These are phyloP conservation scores for Taphrorychus bicolor DNA, from an alignment of 2,888 invertebrate species.

Conservation along the genomic window DNA sequence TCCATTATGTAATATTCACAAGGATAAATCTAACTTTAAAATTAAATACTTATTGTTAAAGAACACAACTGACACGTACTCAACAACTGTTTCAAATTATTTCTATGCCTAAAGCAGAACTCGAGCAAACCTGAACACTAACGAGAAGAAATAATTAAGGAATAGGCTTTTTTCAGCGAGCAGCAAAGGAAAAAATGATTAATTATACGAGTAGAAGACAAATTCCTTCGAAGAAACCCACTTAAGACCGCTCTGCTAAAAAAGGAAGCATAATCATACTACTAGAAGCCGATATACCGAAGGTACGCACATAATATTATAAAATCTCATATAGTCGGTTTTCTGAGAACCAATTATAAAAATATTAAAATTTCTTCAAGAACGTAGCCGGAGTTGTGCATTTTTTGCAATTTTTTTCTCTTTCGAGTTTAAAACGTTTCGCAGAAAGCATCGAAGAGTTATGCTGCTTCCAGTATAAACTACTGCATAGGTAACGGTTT, in stretches of 20 bases:
- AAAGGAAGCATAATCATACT: constrained; percentile 12
- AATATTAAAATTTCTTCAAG: constrained; percentile 23
- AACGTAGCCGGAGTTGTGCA: neutral
- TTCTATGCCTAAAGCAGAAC: too few species aligned
- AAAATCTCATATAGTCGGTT: constrained; percentile 15
- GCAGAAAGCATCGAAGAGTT: neutral
- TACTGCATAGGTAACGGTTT: neutral
- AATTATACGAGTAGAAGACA: constrained; percentile 5
- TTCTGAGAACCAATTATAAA: constrained; percentile 24
- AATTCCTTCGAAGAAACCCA: constrained; percentile 19
- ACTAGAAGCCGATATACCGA: constrained; percentile 3
- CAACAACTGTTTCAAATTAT: too few species aligned
- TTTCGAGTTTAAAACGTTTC: neutral
- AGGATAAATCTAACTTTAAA: too few species aligned
- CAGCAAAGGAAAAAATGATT: neutral
- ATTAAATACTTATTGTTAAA: too few species aligned
- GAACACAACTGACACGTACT: too few species aligned
- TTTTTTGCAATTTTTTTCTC: neutral
- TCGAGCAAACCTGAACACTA: too few species aligned
- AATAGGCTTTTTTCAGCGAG: neutral
- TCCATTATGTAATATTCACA: too few species aligned
- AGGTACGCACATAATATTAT: neutral
- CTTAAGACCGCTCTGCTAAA: constrained; percentile 5
- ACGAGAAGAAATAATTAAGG: neutral
- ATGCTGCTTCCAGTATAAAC: neutral